A percentile compares a stretch with the other conserved stretches of the same genome.
Evolutionary conservation across 2,113 vertebrate genomes (phyloP).

Genomic region (Crypturellus undulatus): DNA sequence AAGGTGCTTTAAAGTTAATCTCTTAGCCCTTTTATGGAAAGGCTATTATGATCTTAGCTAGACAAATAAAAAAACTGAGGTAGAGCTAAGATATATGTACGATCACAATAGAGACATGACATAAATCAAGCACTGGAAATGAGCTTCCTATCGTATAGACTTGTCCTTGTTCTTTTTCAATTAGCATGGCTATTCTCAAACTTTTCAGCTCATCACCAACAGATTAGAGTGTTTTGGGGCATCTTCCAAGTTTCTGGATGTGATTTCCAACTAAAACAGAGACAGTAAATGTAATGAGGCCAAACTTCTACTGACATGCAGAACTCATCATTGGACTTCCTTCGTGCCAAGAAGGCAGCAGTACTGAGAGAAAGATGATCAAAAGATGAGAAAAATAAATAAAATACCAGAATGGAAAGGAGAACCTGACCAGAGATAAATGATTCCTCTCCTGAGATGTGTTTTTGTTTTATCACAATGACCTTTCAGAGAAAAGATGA

Average conservation of each 20-base stretch:
- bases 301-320: background rate
- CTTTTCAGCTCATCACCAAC: constrained; percentile 68
- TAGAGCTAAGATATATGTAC: constrained; percentile 50
- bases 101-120: background rate
- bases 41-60: constrained; percentile 30
- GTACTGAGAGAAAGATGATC: background rate
- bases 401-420: constrained; percentile 58
- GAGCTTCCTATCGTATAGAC: constrained; percentile 60
- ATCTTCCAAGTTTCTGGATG: constrained; percentile 46
- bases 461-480: constrained; percentile 87
- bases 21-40: constrained; percentile 38
- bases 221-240: constrained; percentile 64
- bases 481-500: constrained; percentile 90
- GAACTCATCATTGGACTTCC: background rate
- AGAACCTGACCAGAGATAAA: constrained; percentile 68
- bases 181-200: constrained; percentile 59
- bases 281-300: background rate
- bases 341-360: background rate
- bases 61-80: constrained; percentile 69
- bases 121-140: constrained; percentile 65
- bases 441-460: constrained; percentile 79
- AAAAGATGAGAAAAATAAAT: constrained; percentile 63
- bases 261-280: constrained; percentile 44
- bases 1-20: constrained; percentile 67
- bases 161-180: constrained; percentile 65